These are phyloP conservation scores for Tholera decimalis DNA, from an alignment of 2,888 invertebrate genomes.

Conservation along the genomic window DNA sequence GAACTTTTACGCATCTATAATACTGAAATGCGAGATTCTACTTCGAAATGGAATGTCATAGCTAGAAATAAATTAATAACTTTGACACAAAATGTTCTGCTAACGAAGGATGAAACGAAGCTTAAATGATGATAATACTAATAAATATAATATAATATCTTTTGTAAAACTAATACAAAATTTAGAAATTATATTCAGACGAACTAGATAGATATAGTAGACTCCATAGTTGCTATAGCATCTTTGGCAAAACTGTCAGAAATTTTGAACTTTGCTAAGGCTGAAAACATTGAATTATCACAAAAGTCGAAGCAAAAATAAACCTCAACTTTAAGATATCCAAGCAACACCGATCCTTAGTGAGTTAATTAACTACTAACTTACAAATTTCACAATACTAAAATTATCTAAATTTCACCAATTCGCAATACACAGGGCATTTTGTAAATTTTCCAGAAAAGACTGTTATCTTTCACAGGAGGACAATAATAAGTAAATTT, in stretches of 20 bases:
- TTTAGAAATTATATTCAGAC: neutral
- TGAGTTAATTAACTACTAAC: neutral
- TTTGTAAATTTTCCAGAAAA: conserved; percentile 29
- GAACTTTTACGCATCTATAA: conserved; percentile 44
- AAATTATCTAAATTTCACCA: no score
- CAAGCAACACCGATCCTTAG: neutral
- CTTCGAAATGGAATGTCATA: conserved; percentile 56
- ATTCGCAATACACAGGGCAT: neutral
- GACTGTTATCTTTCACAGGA: neutral
- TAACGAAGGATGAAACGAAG: neutral
- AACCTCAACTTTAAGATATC: neutral
- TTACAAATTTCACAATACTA: neutral
- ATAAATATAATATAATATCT: conserved; percentile 13
- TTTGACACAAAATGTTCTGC: conserved; percentile 41
- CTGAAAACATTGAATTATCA: neutral
- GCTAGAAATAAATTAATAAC: conserved; percentile 40
- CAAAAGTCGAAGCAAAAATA: neutral
- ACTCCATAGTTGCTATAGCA: neutral
- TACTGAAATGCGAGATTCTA: conserved; percentile 63
- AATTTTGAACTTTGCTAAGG: neutral
- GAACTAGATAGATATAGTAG: neutral
- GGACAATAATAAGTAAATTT: conserved; percentile 6
- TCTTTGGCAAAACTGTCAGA: neutral
- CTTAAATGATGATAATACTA: conserved; percentile 2
- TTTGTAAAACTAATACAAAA: conserved; percentile 37